Base-by-base conservation (phyloP, 2,888 invertebrate genomes). In the Drosophila robusta region DNA sequence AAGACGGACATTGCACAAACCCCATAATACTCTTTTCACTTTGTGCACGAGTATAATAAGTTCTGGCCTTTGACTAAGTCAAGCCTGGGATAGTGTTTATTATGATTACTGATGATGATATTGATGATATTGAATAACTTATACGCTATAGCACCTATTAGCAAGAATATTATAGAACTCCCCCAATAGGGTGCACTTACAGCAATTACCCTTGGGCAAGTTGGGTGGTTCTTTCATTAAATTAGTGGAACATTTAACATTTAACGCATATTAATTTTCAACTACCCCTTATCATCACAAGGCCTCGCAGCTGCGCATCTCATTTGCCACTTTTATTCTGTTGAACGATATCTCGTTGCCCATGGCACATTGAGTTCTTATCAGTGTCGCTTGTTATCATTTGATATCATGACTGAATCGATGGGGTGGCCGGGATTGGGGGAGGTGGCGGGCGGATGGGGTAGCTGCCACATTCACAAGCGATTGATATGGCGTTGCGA, bases 221-320 rank as follows among this genome's bases (percentile, higher is more conserved):
- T 32, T 22, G 4, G 18, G 0, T 42, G 24, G 1, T 44, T 16
- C 18, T 18, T 36, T 24, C 41, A 60, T 65, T 55, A 58, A 58
- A 62, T 70, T 63, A 71, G 50, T 52, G 46, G 38, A 60, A 41
- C 55, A 58, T 55, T 86, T 66, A 69, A 80, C 57, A 58, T 55
- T 86, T 66, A 69, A 80, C 57, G 83, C 83, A 62, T 76, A 84
- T 78, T 87, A 66, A 80, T 74, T 84, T 74, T 50, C 63, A 68
- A 70, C 63, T 54, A 70, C 62, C 63, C 66, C 61, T 69, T 72
- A 67, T 62, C 71, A 39, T 57, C 32, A 22, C 3, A 56, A n/a
- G 41, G 34, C 22, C 51, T 12, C 34, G 4, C 45, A 42, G 36
- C 50, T 49, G 34, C 47, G 32, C 51, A 49, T 69, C 62, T 62